Base-by-base conservation (phyloP, 1,140 invertebrate species). In the Stegodyphus dumicola region DNA sequence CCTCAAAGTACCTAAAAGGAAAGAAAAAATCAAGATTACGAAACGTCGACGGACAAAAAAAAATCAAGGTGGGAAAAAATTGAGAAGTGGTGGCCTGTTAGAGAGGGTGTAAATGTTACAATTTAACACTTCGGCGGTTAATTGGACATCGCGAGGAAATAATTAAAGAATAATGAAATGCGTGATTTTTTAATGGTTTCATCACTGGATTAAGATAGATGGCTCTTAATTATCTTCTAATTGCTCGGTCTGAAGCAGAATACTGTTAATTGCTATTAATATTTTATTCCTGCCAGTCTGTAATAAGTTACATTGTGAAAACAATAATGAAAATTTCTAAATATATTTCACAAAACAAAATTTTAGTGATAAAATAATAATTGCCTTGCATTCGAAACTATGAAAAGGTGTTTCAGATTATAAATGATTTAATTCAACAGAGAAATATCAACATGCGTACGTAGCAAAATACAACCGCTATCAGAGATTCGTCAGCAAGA, bases 181-280 rank as follows among this genome's bases (percentile, higher is more conserved):
- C 77, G 77, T 70, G 77, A 79, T 69, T 69, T 70, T 77, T 66
- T 79, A 79, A 79, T 79, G 77, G 77, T 70, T 79, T 79, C 77
- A 70, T 15, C 67, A 53, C 66, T 48, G 49, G 18, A 56, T 69
- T 70, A 52, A 33, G 13, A 33, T 13, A 18, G 73, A 15, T 75
- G 52, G 18, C 53, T 75, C 73, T 75, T 75, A 54, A 75, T 75
- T 75, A 75, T 18, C 18, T 15, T 75, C 73, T 15, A 54, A 6
- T 60, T 18, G 17, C 53, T 10, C 73, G 51, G 70, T 17, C 70
- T 52, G 49, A 13, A n/a, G 70, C 49, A 52, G 3, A 53, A n/a
- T 15, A n/a, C 49, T 52, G 53, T 73, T 73, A 73, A 73, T 33
- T 33, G 33, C 33, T 33, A 33, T 33, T 33, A 33, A 33, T 33